These are phyloP conservation scores for Idaea biselata DNA, from an alignment of 2,888 invertebrate species.

Conservation along the genomic window DNA sequence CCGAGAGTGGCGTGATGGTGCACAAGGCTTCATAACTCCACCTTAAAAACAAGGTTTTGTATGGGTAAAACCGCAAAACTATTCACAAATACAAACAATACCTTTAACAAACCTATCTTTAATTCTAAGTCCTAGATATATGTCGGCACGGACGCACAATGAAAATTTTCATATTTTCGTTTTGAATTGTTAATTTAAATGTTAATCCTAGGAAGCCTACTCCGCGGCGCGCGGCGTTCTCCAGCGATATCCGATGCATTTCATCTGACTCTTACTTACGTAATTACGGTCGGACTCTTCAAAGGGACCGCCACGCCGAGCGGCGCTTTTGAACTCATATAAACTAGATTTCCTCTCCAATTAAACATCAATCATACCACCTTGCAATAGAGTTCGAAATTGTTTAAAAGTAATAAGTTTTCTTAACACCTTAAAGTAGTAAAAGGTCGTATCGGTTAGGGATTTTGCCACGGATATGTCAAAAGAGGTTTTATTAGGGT, in stretches of 20 bases:
- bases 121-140: neutral
- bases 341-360: slow-evolving; percentile 51
- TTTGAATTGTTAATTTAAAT: slow-evolving; percentile 33
- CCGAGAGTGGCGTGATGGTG: too few species aligned
- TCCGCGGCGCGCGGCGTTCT: slow-evolving; percentile 3
- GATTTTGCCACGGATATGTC: slow-evolving; percentile 81
- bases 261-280: slow-evolving; percentile 63
- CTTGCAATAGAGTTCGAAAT: slow-evolving; percentile 25
- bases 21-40: too few species aligned
- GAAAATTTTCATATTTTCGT: slow-evolving; percentile 23
- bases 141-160: slow-evolving; percentile 12
- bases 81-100: too few species aligned
- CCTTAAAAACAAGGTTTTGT: too few species aligned
- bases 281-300: slow-evolving; percentile 72
- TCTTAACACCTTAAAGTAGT: slow-evolving; percentile 77
- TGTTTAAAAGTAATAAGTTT: slow-evolving; percentile 28
- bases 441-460: slow-evolving; percentile 77
- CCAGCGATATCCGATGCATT: slow-evolving; percentile 43
- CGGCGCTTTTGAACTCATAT: slow-evolving; percentile 77
- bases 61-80: too few species aligned
- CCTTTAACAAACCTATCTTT: neutral
- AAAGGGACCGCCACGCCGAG: slow-evolving; percentile 67
- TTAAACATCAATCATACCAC: slow-evolving; percentile 25
- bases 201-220: slow-evolving; percentile 54
- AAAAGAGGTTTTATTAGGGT: slow-evolving; percentile 78